Evolutionary conservation across 1,140 invertebrate species (phyloP), one percentile per base, ranked within the genome.

Genomic region (Pogonomyrmex barbatus): DNA sequence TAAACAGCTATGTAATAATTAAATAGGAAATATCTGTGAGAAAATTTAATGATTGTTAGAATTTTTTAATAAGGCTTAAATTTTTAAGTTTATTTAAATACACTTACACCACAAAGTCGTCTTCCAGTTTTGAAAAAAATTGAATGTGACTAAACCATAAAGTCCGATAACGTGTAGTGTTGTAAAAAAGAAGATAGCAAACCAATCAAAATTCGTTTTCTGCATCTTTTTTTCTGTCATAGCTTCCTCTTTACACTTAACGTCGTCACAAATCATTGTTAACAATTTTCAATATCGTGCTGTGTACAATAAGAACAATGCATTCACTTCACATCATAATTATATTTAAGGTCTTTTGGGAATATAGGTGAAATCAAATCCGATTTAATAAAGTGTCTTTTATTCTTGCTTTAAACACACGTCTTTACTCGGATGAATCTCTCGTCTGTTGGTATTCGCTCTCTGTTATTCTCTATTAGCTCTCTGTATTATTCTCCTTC

Each of bases 141-240:
- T 52, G 10, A 79, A 79, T 9, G 76, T 79, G 12, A 79, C 8
- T 36, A 94, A 52, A 58, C 89, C 86, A 12, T 92, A 50, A 2
- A 93, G 0, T 6, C 87, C 87, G 8, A 88, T 81, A 3, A 95
- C 45, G 67, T 95, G 94, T 9, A 67, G 4, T 4, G 36, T n/a
- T 0, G 0, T 2, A 9, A 42, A 93, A 83, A 39, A 94, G 62
- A 39, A 79, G 91, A 52, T 94, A 93, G 86, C 90, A 90, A 62
- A 95, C 93, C 63, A 95, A 91, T 91, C 94, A 94, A 39, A 24
- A n/a, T 45, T n/a, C n/a, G 39, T 67, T 12, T 67, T 67, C 8
- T 8, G 36, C n/a, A 0, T 9, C 10, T 17, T n/a, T 42, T 14
- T 67, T 67, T 67, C 33, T n/a, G 17, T 67, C 10, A 45, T 42